Percentiles rank a stretch among this genome's conserved stretches.
Conservation (phyloP, 2,888 invertebrate genomes). For the Agrotis segetum region DNA sequence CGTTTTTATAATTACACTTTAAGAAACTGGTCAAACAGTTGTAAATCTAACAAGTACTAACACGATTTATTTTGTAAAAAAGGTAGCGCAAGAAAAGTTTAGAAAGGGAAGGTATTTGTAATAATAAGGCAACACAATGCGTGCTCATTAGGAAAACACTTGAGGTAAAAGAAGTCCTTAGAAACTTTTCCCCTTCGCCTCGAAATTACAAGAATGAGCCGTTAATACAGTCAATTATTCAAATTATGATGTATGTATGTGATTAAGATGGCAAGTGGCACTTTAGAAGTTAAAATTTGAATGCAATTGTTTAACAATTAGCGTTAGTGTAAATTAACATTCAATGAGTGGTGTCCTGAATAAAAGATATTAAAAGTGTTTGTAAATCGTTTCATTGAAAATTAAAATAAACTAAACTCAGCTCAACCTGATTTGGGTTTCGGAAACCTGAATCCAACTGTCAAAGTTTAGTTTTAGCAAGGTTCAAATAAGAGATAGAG, state of each 20-base stretch:
- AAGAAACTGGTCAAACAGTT: not conserved
- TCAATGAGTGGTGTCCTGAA: no score
- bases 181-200: conserved; percentile 13
- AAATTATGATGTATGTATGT: not conserved
- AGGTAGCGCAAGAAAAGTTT: not conserved
- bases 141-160: conserved; percentile 3
- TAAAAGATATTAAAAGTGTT: no score
- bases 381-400: no score
- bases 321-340: no score
- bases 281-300: not conserved
- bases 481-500: no score
- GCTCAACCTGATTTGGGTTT: no score
- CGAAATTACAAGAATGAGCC: not conserved
- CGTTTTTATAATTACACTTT: not conserved
- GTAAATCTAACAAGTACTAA: not conserved
- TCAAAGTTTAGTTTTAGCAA: no score
- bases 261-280: not conserved
- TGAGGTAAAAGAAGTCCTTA: not conserved
- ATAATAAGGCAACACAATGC: not conserved
- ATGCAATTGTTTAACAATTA: not conserved
- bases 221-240: conserved; percentile 14
- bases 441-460: no score
- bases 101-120: not conserved
- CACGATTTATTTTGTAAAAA: not conserved
- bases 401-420: no score